Conservation (phyloP, 2,113 vertebrate genomes). For the Scartelaos histophorus region DNA sequence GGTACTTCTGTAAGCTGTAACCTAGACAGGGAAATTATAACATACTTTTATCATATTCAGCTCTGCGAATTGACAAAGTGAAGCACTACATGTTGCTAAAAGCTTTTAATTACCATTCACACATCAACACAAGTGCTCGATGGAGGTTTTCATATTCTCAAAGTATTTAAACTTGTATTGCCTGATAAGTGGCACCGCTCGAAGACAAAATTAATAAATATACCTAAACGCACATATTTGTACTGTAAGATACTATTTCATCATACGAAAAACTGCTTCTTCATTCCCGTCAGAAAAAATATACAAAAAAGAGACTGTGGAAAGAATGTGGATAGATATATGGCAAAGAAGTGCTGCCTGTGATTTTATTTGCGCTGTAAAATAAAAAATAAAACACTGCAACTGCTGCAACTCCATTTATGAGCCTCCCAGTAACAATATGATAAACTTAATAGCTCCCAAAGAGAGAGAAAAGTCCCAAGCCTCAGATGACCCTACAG, state of each 20-base stretch:
- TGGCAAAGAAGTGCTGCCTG: too few species aligned
- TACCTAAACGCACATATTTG: background rate
- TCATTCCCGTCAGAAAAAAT: background rate
- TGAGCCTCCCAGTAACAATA: background rate
- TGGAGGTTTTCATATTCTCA: conserved; percentile 19
- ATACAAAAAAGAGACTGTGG: background rate
- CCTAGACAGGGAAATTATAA: conserved; percentile 15
- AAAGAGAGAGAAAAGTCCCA: background rate
- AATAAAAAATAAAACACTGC: background rate
- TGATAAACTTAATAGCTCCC: background rate
- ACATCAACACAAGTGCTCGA: background rate
- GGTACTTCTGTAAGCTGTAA: conserved; percentile 16
- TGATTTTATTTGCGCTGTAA: too few species aligned
- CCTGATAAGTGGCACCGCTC: background rate
- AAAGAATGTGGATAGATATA: too few species aligned
- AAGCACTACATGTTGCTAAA: conserved; percentile 8
- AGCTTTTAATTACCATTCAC: conserved; percentile 18
- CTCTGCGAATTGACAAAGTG: conserved; percentile 13
- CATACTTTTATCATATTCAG: conserved; percentile 20
- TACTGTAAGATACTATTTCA: background rate
- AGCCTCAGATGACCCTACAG: background rate
- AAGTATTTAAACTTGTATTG: background rate
- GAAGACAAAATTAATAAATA: background rate
- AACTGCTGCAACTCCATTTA: background rate
- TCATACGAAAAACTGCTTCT: too few species aligned